Evolutionary conservation across 1,140 invertebrate species (phyloP), one percentile per base, ranked within the genome.

Genomic region (Drosophila murphyi): DNA sequence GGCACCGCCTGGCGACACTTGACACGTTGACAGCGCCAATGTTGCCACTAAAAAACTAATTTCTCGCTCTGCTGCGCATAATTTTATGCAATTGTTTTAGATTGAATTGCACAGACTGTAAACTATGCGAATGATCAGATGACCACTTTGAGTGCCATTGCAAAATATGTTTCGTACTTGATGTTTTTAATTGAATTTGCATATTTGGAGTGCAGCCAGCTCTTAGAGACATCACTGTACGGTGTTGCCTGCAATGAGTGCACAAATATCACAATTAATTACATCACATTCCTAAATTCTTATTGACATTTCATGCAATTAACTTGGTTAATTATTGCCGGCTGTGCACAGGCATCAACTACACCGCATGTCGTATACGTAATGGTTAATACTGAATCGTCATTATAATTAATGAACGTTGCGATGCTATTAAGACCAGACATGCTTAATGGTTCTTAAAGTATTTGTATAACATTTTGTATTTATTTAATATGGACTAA

Each of bases 1-100:
- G 32, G n/a, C 65, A 48, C 35, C 32, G 34, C 50, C 50, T 47
- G 37, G 32, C 55, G 28, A 70, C 67, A 71, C 71, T 74, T 73
- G 75, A 63, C 75, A 64, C 54, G 57, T 59, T 68, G 63, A 72
- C 69, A 31, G 55, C 48, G 50, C 65, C 51, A 76, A 80, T 61
- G 61, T 70, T 74, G 64, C 71, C 55, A 80, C 76, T 87, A 82
- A 80, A 82, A 87, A 87, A 87, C 80, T 88, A 88, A 87, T 87
- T 87, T 87, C 76, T 71, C 83, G 76, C 80, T 69, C 76, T 80
- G 83, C 57, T 88, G 80, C 70, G 56, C 83, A 87, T 88, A 83
- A 87, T 87, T 83, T 80, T 80, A 87, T 88, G 83, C 83, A 87
- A 88, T 87, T 87, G 83, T 87, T 80, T 88, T 78, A 56, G 63